A percentile compares a stretch with the other conserved stretches of the same genome.
phyloP scores from a whole-genome alignment of 2,797 vertebrate genomes.

The Darevskia mixta region DNA sequence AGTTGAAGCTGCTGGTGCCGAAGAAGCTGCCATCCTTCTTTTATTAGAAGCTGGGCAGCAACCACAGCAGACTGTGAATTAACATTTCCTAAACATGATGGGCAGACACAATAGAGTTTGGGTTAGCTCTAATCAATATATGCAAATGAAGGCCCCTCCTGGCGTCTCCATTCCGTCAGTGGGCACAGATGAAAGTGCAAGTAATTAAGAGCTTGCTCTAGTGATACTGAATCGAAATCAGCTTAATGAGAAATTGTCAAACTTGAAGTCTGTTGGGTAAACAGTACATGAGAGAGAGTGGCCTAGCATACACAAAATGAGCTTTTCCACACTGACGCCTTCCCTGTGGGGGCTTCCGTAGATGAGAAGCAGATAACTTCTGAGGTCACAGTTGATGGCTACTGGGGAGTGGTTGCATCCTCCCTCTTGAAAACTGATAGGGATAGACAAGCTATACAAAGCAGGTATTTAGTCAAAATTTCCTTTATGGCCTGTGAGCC shows the following conservation, averaged over 20 bases:
- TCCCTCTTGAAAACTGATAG: not conserved
- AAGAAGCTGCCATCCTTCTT: not conserved
- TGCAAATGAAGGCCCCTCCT: slow-evolving; percentile 43
- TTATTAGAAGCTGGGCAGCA: slow-evolving; percentile 15
- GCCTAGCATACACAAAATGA: not conserved
- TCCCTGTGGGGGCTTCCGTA: not conserved
- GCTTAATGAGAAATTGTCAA: slow-evolving; percentile 45
- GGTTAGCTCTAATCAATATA: slow-evolving; percentile 41
- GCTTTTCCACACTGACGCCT: not conserved
- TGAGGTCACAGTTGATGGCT: not conserved
- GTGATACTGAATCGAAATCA: slow-evolving; percentile 35
- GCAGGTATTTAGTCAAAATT: not conserved
- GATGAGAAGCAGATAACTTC: slow-evolving; percentile 7
- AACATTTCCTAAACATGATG: slow-evolving; percentile 42
- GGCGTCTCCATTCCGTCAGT: slow-evolving; percentile 24
- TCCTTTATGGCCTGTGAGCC: not conserved
- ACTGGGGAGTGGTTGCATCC: not conserved
- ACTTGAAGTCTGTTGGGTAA: slow-evolving; percentile 31
- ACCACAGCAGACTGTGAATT: slow-evolving; percentile 31
- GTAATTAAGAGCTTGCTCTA: slow-evolving; percentile 46
- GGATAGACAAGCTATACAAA: not conserved
- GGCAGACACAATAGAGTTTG: slow-evolving; percentile 42
- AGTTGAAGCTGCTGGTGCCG: not conserved
- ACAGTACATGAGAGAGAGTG: not conserved
- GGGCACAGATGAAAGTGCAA: slow-evolving; percentile 50